Percentiles rank a stretch among this genome's conserved stretches.
These are phyloP conservation scores for Pollenia labialis DNA, from an alignment of 2,888 invertebrate species.

Conservation along the genomic window DNA sequence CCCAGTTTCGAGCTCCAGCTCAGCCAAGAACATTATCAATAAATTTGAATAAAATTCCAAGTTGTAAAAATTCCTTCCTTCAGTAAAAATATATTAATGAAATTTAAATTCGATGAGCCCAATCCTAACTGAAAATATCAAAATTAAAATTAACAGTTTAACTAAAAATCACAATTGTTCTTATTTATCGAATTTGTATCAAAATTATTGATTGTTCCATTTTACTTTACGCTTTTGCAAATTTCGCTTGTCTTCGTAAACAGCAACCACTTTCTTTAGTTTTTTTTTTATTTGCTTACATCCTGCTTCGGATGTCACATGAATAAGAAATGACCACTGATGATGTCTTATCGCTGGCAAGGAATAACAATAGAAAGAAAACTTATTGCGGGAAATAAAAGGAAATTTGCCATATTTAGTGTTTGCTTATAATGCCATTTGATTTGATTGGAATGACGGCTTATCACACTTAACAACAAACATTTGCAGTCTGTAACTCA, in stretches of 20 bases:
- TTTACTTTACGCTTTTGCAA: not conserved
- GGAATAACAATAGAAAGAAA: not conserved
- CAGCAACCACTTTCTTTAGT: not conserved
- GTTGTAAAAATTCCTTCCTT: too few relatives aligned
- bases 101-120: too few relatives aligned
- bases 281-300: not conserved
- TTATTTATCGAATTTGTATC: constrained; percentile 18
- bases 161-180: too few relatives aligned
- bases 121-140: too few relatives aligned
- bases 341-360: not conserved
- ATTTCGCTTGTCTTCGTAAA: not conserved
- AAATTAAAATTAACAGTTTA: too few relatives aligned
- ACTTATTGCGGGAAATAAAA: not conserved
- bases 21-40: too few relatives aligned
- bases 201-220: not conserved
- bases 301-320: constrained; percentile 25
- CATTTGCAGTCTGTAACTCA: constrained; percentile 25
- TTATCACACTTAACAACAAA: constrained; percentile 47
- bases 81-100: too few relatives aligned
- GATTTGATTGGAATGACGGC: constrained; percentile 36
- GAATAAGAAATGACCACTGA: constrained; percentile 51
- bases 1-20: too few relatives aligned
- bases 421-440: constrained; percentile 35
- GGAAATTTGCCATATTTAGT: not conserved
- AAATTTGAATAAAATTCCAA: too few relatives aligned